Conservation (phyloP, 2,113 vertebrate species). For the Ophthalmolycus amberensis region DNA sequence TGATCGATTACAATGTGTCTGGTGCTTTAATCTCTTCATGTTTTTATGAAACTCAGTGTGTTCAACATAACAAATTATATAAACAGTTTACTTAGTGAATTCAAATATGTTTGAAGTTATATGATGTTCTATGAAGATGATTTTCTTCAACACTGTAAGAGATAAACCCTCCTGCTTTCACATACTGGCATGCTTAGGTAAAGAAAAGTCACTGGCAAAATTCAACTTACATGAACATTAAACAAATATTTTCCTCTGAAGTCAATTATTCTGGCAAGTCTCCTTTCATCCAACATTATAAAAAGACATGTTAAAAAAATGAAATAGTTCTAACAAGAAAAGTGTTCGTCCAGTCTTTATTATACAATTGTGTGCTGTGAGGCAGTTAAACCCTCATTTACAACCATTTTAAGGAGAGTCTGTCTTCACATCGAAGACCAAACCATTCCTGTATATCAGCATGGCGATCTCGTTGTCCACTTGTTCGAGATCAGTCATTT, state of each 20-base stretch:
- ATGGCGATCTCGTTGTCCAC: slow-evolving; percentile 56
- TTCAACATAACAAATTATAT: too few species aligned
- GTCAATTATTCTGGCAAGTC: background rate
- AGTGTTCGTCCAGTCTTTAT: background rate
- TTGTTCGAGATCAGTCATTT: slow-evolving; percentile 38
- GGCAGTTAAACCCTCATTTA: background rate
- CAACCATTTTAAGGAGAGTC: slow-evolving; percentile 43
- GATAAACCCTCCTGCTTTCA: background rate
- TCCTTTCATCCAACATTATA: background rate
- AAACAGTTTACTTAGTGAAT: too few species aligned
- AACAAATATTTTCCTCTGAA: background rate
- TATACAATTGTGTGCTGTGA: slow-evolving; percentile 4
- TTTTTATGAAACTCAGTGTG: too few species aligned
- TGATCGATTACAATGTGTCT: too few species aligned
- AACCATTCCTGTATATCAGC: slow-evolving; percentile 76
- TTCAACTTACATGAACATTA: background rate
- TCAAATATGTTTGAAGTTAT: too few species aligned
- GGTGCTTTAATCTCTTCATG: too few species aligned
- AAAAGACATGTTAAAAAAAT: background rate
- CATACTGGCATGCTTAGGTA: background rate
- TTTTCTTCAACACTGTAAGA: too few species aligned
- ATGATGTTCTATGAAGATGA: too few species aligned
- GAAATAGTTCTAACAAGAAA: background rate
- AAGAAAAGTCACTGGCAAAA: background rate
- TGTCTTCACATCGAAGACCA: slow-evolving; percentile 73